Evolutionary conservation across 2,797 vertebrate species (phyloP), one percentile per base, ranked within the genome.

Genomic region (Lacerta bilineata): DNA sequence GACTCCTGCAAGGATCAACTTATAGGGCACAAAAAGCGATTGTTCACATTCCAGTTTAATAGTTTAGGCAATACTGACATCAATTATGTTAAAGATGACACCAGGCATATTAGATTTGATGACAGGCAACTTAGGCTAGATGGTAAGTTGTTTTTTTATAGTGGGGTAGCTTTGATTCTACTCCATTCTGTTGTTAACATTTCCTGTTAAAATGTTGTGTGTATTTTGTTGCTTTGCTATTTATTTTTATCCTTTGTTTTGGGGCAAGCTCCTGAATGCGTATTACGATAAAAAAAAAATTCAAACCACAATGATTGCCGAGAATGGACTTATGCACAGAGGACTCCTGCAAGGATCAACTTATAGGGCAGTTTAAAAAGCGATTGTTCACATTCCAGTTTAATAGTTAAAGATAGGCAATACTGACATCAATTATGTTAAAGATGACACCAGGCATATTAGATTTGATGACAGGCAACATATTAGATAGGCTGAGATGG

Each of bases 31-130:
- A 98, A 97, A 94, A 98, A 98, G 93, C 97, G 98, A 95, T 95
- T 99, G 94, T 99, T 99, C 96, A 99, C 98, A 98, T 99, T 99
- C 98, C 99, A 99, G 96, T 99, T 99, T 96, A 99, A 98, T 95
- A 99, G 99, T 93, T 98, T 99, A 98, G 99, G 98, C 95, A 99
- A 98, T 96, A 98, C 98, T 0, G 98, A 99, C 93, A 97, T 98
- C 96, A 98, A 98, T 84, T 98, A 98, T 95, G 98, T 99, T 96
- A 99, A 98, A 95, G 99, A 99, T 93, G 98, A 99, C 95, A 98
- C 97, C 86, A 97, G 98, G 91, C 98, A 98, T 94, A 99, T 99
- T 96, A 97, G 98, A 94, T 99, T 99, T 89, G 98, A 99, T 89
- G 98, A 99, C 76, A 98, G 98, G 92, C 98, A 99, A 93, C 97